phyloP scores from a whole-genome alignment of 2,797 vertebrate genomes.

The Gobionotothen gibberifrons region DNA sequence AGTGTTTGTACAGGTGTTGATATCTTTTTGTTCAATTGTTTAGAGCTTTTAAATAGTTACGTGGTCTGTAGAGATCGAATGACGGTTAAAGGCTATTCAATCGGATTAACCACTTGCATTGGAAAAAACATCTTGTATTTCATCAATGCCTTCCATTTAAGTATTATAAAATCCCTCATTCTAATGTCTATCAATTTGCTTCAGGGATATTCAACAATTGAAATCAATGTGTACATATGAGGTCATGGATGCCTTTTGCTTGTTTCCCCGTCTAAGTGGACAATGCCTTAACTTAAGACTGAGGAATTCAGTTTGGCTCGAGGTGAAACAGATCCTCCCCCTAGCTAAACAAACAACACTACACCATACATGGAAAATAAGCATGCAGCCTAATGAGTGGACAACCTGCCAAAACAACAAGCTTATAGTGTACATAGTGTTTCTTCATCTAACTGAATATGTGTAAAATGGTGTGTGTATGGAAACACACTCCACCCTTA shows the following conservation, averaged over 20 bases:
- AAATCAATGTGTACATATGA: constrained; percentile 8
- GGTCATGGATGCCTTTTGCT: neutral
- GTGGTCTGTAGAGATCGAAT: no score
- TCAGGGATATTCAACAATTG: neutral
- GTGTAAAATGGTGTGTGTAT: neutral
- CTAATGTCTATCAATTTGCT: no score
- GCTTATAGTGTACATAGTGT: neutral
- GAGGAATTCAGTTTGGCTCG: constrained; percentile 33
- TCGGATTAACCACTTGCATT: no score
- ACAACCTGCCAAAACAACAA: constrained; percentile 7
- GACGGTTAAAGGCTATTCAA: no score
- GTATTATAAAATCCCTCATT: no score
- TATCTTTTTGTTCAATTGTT: no score
- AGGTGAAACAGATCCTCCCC: constrained; percentile 52
- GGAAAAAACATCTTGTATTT: no score
- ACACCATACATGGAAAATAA: neutral
- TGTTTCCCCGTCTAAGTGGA: constrained; percentile 34
- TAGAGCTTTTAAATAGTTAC: no score
- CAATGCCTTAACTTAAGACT: constrained; percentile 36
- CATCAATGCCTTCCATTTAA: no score
- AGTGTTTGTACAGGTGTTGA: no score
- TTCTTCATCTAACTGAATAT: neutral
- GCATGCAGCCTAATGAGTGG: constrained; percentile 3
- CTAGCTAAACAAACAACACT: constrained; percentile 56
- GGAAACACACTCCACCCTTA: constrained; percentile 58